Base-by-base conservation (phyloP, 2,797 vertebrate species). In the Platyrinchus mystaceus region DNA sequence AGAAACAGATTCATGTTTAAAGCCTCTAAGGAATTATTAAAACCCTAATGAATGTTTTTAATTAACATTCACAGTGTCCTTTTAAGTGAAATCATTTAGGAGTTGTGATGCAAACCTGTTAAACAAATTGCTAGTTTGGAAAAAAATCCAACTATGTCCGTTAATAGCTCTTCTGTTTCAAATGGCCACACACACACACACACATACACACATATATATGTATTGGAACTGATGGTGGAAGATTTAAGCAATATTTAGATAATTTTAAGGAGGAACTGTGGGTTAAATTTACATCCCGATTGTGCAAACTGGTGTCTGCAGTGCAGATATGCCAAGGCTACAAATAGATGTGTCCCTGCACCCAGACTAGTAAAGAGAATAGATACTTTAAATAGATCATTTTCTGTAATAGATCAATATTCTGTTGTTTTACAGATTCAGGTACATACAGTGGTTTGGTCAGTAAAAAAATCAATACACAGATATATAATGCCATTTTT, bases 1-100 rank as follows among this genome's bases (percentile, higher is more conserved):
- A 89, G 91, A 87, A 95, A 94, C 18, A 89, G 84, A 87, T 84
- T 91, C 75, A 64, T 69, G 53, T 74, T 92, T 86, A 87, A 95
- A 93, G 67, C 87, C 92, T 88, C 87, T 84, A 78, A 93, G 94
- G 87, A 92, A 89, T 95, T 95, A 91, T 91, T 92, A 94, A 93
- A 91, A 91, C 32, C 21, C 53, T 84, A 97, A 95, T 86, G 78
- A 94, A 92, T 94, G 82, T 93, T 92, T 95, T 95, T 89, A 95
- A 97, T 95, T 96, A 95, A 93, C 79, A 89, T 63, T 93, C 66
- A 81, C 76, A 73, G 62, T 78, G 87, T 93, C 87, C 62, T 95
- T 95, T 91, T 81, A 91, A 92, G 69, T 92, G 87, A 96, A 96
- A 91, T 78, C 4, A 76, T 91, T 95, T 89, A 18, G 7, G 39